Conservation (phyloP, 1,140 invertebrate species). For the Planococcus citri region DNA sequence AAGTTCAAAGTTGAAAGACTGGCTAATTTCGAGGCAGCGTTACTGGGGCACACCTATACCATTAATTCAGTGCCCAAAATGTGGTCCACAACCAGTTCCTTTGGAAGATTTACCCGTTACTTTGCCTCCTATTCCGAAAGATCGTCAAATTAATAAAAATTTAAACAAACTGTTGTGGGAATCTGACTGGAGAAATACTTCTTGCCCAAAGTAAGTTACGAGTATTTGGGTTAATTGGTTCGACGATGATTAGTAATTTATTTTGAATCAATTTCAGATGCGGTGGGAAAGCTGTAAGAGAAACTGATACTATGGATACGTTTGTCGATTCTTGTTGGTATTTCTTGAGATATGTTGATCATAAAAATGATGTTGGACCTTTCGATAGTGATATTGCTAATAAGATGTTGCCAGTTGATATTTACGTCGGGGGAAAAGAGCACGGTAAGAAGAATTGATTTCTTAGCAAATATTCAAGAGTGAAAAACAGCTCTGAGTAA, state of each 20-base stretch:
- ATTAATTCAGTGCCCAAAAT: conserved; percentile 71
- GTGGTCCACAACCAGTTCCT: conserved; percentile 67
- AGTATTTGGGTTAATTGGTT: neutral
- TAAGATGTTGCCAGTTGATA: conserved; percentile 71
- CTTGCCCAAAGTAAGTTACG: conserved; percentile 52
- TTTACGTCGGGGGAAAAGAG: conserved; percentile 95
- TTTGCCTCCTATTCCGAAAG: conserved; percentile 43
- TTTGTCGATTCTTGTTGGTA: conserved; percentile 99
- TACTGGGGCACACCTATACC: conserved; percentile 99
- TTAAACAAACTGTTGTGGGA: neutral
- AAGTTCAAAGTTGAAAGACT: conserved; percentile 80
- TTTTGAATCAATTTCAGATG: conserved; percentile 43
- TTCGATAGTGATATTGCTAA: conserved; percentile 50
- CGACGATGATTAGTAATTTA: neutral
- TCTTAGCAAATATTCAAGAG: no score
- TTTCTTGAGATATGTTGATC: conserved; percentile 82
- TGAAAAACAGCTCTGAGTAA: no score
- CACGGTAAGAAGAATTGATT: conserved; percentile 49
- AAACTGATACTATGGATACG: conserved; percentile 98
- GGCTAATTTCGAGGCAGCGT: conserved; percentile 93
- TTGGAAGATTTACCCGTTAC: conserved; percentile 60
- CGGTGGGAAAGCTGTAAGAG: conserved; percentile 52
- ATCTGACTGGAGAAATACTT: conserved; percentile 50
- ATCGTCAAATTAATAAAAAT: neutral
- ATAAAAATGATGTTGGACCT: conserved; percentile 54